Percentiles rank a stretch among this genome's conserved stretches.
These are phyloP conservation scores for Itoplectis maculator DNA, from an alignment of 2,888 invertebrate genomes.

Conservation along the genomic window DNA sequence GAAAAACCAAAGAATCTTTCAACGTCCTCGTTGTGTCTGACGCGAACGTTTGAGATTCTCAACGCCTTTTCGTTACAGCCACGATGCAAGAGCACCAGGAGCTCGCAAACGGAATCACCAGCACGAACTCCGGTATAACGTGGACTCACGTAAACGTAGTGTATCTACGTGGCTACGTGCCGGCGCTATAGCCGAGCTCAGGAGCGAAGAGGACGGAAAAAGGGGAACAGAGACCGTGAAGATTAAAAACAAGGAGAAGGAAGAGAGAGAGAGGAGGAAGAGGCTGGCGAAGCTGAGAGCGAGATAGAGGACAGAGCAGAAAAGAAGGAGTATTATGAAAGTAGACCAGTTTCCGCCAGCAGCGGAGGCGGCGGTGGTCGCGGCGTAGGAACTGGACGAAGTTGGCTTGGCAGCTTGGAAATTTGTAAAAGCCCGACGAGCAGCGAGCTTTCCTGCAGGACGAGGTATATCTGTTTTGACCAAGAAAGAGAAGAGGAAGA, in stretches of 20 bases:
- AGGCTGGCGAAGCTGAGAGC: conserved; percentile 14
- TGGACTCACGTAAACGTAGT: conserved; percentile 65
- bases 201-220: conserved; percentile 38
- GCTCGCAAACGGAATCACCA: not conserved
- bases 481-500: conserved; percentile 16
- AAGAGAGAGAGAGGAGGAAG: conserved; percentile 34
- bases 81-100: conserved; percentile 6
- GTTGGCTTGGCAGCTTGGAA: conserved; percentile 60
- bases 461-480: conserved; percentile 32
- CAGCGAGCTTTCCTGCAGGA: conserved; percentile 25
- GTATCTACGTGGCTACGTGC: conserved; percentile 66
- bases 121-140: conserved; percentile 33
- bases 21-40: not conserved
- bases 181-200: conserved; percentile 58
- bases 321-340: conserved; percentile 57
- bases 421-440: conserved; percentile 65
- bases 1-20: not conserved
- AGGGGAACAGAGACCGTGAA: conserved; percentile 37
- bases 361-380: conserved; percentile 5
- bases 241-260: conserved; percentile 53
- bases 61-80: conserved; percentile 29
- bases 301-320: conserved; percentile 29
- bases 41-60: conserved; percentile 31
- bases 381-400: conserved; percentile 50
- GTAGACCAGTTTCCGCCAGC: conserved; percentile 57